These are phyloP conservation scores for Cydia fagiglandana DNA, from an alignment of 1,140 invertebrate genomes.

Conservation along the genomic window DNA sequence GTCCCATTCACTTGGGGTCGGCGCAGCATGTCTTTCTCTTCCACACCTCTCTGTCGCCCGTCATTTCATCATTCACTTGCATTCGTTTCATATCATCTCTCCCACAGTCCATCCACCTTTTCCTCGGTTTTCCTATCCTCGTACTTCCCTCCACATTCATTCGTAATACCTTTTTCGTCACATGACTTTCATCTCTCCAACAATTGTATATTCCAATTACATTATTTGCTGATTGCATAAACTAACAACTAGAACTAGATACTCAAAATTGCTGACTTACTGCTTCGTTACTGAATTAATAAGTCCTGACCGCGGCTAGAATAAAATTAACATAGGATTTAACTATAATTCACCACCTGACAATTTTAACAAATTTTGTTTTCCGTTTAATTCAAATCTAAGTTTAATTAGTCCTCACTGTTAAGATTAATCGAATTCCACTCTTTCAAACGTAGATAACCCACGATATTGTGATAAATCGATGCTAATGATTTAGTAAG, in stretches of 20 bases:
- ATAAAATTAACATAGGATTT: slow-evolving; percentile 24
- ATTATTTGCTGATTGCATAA: neutral
- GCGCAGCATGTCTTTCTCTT: too few species aligned
- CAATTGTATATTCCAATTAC: neutral
- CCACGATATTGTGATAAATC: slow-evolving; percentile 42
- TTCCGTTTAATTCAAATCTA: slow-evolving; percentile 44
- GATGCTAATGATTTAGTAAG: slow-evolving; percentile 33
- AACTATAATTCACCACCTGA: slow-evolving; percentile 24
- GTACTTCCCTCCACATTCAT: too few species aligned
- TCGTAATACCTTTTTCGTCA: too few species aligned
- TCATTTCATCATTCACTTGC: too few species aligned
- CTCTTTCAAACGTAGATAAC: slow-evolving; percentile 29
- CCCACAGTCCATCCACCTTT: too few species aligned
- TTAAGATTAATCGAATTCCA: slow-evolving; percentile 50
- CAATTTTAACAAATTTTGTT: slow-evolving; percentile 27
- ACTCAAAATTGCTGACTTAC: slow-evolving; percentile 28
- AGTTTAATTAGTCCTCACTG: slow-evolving; percentile 46
- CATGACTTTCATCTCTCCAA: too few species aligned
- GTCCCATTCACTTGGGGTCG: too few species aligned
- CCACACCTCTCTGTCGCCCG: too few species aligned
- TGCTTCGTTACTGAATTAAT: slow-evolving; percentile 20
- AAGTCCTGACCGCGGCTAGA: slow-evolving; percentile 29
- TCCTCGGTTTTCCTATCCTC: too few species aligned
- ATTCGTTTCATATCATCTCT: too few species aligned
- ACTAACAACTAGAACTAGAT: slow-evolving; percentile 1